Percentiles rank a stretch among this genome's conserved stretches.
Evolutionary conservation across 2,888 invertebrate genomes (phyloP).

Genomic region (Bibio marci): DNA sequence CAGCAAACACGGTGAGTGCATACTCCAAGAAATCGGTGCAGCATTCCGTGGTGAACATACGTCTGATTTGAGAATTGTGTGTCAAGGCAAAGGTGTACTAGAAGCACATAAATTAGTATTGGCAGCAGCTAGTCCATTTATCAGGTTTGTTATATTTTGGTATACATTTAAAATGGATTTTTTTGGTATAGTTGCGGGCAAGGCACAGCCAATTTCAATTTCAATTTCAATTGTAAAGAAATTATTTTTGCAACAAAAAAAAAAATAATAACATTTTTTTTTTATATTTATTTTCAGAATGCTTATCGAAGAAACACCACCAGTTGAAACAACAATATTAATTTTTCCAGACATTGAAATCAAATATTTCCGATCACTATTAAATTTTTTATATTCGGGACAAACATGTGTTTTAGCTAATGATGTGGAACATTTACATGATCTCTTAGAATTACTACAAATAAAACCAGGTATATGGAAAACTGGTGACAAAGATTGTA

Average conservation of each 20-base stretch:
- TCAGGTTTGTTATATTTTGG: constrained; percentile 34
- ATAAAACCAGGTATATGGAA: constrained; percentile 70
- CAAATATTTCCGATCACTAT: constrained; percentile 60
- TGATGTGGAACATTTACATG: constrained; percentile 68
- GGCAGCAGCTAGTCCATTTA: constrained; percentile 73
- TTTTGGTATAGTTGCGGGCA: too few relatives aligned
- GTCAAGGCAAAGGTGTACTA: constrained; percentile 66
- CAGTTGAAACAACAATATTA: constrained; percentile 56
- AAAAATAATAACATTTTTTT: constrained; percentile 3
- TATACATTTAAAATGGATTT: not conserved
- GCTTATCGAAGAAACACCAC: constrained; percentile 54
- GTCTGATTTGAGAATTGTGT: constrained; percentile 71
- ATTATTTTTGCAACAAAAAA: too few relatives aligned
- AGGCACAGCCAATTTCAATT: too few relatives aligned
- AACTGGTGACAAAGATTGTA: constrained; percentile 23
- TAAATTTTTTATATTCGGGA: constrained; percentile 73
- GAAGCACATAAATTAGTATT: constrained; percentile 72
- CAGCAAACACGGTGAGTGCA: constrained; percentile 85
- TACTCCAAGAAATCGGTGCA: constrained; percentile 76
- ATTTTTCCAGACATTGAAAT: constrained; percentile 72
- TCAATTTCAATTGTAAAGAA: too few relatives aligned
- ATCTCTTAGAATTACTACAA: constrained; percentile 64
- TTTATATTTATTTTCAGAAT: constrained; percentile 28
- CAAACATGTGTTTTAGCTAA: constrained; percentile 41
- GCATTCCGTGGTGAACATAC: constrained; percentile 76